phyloP scores from a whole-genome alignment of 2,797 vertebrate species.

The Spea hammondii region DNA sequence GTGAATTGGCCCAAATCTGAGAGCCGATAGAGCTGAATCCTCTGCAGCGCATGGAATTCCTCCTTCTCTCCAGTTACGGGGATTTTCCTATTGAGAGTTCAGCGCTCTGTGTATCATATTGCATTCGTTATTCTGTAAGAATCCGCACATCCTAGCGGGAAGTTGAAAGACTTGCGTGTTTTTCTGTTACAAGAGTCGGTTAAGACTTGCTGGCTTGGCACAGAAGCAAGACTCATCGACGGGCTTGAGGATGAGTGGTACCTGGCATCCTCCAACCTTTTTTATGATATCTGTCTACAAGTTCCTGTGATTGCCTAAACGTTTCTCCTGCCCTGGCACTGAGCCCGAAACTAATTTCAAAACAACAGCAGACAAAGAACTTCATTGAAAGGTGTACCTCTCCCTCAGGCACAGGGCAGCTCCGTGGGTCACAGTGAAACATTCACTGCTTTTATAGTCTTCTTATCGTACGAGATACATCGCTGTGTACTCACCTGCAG shows the following conservation, averaged over 20 bases:
- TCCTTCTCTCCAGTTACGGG: no score
- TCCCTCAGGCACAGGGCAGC: conserved; percentile 20
- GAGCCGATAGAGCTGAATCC: no score
- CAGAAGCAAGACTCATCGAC: conserved; percentile 39
- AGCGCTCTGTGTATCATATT: background rate
- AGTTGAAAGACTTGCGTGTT: background rate
- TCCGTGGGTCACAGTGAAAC: background rate
- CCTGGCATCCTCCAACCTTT: conserved; percentile 57
- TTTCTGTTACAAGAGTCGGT: conserved; percentile 24
- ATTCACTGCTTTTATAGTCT: background rate
- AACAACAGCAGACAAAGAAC: conserved; percentile 57
- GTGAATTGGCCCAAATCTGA: no score
- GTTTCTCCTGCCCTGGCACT: conserved; percentile 61
- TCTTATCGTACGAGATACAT: background rate
- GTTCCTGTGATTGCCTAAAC: conserved; percentile 63
- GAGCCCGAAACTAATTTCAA: conserved; percentile 58
- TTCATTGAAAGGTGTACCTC: conserved; percentile 53
- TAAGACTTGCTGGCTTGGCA: conserved; percentile 34
- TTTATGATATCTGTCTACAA: conserved; percentile 59
- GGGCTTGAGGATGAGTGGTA: conserved; percentile 57
- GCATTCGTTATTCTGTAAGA: background rate
- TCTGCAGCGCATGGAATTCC: no score
- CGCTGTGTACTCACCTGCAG: background rate
- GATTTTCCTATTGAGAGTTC: no score
- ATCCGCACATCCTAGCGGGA: conserved; percentile 19